phyloP scores from a whole-genome alignment of 1,140 invertebrate genomes.

The Matsumurasca onukii region DNA sequence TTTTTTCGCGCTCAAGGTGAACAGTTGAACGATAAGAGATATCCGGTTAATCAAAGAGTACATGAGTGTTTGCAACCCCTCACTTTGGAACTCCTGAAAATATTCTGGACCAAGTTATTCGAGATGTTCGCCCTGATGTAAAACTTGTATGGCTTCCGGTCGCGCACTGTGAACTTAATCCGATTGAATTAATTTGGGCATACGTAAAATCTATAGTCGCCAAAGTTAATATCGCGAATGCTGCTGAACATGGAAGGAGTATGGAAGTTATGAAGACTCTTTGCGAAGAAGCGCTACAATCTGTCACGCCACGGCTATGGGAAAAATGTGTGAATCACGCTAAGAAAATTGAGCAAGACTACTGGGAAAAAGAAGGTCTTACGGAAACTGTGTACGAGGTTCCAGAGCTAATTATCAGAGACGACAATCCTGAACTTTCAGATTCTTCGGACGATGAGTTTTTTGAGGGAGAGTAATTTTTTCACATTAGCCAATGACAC shows the following conservation, averaged over 20 bases:
- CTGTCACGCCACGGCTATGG: not conserved
- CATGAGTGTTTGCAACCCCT: not conserved
- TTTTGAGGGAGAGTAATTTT: not conserved
- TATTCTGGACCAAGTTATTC: not conserved
- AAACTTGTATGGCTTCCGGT: constrained; percentile 26
- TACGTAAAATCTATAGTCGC: constrained; percentile 25
- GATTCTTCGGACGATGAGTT: not conserved
- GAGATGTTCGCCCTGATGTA: constrained; percentile 17
- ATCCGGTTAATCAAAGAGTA: no score
- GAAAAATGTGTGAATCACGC: not conserved
- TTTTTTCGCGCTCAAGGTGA: no score
- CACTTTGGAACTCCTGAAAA: not conserved
- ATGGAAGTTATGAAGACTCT: not conserved
- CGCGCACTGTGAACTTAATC: constrained; percentile 32
- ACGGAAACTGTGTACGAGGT: not conserved
- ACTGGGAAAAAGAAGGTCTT: not conserved
- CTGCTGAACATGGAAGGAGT: not conserved
- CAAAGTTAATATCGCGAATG: constrained; percentile 27
- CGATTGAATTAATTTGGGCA: constrained; percentile 31
- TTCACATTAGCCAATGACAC: not conserved
- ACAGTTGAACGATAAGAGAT: no score
- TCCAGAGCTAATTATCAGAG: not conserved
- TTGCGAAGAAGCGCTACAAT: not conserved
- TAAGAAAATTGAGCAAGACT: not conserved
- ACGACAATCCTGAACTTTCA: not conserved